These are phyloP conservation scores for Pygocentrus nattereri DNA, from an alignment of 2,797 vertebrate species.

Conservation along the genomic window DNA sequence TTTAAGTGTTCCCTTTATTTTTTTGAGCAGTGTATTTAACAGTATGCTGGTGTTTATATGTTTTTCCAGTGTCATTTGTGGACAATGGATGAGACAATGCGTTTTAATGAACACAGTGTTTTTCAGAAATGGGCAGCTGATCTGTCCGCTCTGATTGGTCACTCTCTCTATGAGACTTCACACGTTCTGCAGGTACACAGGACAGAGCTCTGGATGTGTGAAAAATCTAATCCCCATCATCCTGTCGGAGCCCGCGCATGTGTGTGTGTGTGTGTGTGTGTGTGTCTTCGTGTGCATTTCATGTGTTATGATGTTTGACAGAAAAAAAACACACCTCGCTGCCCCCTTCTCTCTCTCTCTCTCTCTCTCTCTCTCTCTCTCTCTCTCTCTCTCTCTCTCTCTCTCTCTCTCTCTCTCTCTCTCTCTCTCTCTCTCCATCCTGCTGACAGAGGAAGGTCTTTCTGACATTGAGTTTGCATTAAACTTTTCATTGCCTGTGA, in stretches of 20 bases:
- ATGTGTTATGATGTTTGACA: conserved; percentile 40
- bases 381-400: neutral
- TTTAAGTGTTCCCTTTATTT: too few species aligned
- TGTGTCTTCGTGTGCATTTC: conserved; percentile 7
- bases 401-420: too few species aligned
- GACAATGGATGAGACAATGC: neutral
- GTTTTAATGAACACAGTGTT: neutral
- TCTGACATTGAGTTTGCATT: conserved; percentile 38
- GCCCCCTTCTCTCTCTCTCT: conserved; percentile 1
- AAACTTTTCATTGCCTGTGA: neutral
- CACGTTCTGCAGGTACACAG: conserved; percentile 27
- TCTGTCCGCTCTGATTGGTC: conserved; percentile 35
- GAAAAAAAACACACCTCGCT: conserved; percentile 32
- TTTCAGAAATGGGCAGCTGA: conserved; percentile 2
- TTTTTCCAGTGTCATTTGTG: neutral
- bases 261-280: conserved; percentile 36
- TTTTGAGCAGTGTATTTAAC: too few species aligned
- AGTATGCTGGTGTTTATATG: neutral
- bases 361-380: neutral
- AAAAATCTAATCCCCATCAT: conserved; percentile 43
- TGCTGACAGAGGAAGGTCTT: conserved; percentile 53
- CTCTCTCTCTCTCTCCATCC: conserved; percentile 6
- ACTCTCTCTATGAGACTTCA: conserved; percentile 42
- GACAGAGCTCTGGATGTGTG: conserved; percentile 32
- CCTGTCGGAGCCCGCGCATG: conserved; percentile 26